phyloP scores from a whole-genome alignment of 2,113 vertebrate species.

The Colinus virginianus region DNA sequence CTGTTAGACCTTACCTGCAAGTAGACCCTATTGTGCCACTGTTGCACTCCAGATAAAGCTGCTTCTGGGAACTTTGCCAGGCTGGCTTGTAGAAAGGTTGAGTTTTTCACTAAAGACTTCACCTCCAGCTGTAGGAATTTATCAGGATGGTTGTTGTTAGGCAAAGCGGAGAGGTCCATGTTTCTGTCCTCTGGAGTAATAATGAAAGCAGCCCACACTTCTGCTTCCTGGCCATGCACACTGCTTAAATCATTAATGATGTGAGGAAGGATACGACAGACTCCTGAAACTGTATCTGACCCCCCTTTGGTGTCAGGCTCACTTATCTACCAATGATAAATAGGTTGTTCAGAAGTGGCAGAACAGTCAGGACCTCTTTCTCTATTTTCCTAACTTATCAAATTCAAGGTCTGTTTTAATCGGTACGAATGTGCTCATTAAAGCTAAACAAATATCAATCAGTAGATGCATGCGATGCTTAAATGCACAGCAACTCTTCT shows the following conservation, averaged over 20 bases:
- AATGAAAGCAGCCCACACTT: conserved; percentile 33
- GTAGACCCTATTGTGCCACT: conserved; percentile 92
- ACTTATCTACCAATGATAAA: conserved; percentile 40
- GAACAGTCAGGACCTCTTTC: conserved; percentile 8
- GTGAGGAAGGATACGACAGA: conserved; percentile 57
- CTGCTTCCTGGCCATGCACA: conserved; percentile 10
- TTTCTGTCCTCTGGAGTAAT: conserved; percentile 33
- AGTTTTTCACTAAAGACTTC: conserved; percentile 80
- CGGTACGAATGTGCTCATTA: not conserved
- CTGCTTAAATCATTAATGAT: conserved; percentile 80
- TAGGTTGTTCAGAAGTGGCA: conserved; percentile 5
- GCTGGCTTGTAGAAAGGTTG: conserved; percentile 80
- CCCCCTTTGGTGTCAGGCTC: conserved; percentile 42
- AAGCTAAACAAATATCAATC: conserved; percentile 36
- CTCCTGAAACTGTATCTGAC: conserved; percentile 76
- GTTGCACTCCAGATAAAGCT: conserved; percentile 79
- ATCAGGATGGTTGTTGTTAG: conserved; percentile 95
- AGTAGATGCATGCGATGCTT: conserved; percentile 31
- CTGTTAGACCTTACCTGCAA: conserved; percentile 81
- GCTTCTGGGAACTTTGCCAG: conserved; percentile 73
- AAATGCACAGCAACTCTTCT: conserved; percentile 52
- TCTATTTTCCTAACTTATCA: not conserved
- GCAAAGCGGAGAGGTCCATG: conserved; percentile 92
- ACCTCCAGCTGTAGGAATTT: conserved; percentile 94
- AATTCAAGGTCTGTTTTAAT: conserved; percentile 4